Evolutionary conservation across 2,888 invertebrate genomes (phyloP).

Genomic region (Tenthredo mesomela): DNA sequence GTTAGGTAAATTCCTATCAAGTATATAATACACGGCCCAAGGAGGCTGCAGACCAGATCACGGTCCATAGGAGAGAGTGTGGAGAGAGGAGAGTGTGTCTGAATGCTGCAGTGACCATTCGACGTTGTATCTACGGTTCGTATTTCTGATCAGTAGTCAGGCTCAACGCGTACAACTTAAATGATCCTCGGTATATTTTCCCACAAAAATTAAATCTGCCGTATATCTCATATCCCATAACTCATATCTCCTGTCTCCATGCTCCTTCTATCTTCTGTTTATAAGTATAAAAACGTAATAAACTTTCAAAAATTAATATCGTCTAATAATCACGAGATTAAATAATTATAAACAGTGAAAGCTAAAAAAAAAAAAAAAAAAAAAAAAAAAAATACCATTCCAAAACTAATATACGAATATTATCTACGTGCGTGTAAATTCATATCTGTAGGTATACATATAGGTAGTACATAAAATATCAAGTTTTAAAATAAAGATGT

Average conservation of each 20-base stretch:
- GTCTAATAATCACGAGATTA: background rate
- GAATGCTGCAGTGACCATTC: conserved; percentile 64
- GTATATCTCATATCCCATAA: background rate
- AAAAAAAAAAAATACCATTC: background rate
- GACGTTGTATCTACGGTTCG: background rate
- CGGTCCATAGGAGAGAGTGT: conserved; percentile 54
- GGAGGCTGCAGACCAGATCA: conserved; percentile 5
- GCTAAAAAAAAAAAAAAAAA: background rate
- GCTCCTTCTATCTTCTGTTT: background rate
- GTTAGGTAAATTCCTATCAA: background rate
- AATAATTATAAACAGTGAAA: background rate
- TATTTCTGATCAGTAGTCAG: conserved; percentile 75
- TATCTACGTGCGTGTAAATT: background rate
- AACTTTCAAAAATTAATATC: background rate
- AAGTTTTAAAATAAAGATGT: background rate
- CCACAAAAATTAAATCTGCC: background rate
- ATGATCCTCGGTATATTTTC: conserved; percentile 57
- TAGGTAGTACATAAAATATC: no score
- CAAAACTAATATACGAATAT: background rate
- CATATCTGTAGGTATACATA: no score
- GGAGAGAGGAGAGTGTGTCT: conserved; percentile 42
- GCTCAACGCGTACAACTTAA: conserved; percentile 67
- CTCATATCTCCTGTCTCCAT: background rate
- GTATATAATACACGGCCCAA: background rate
- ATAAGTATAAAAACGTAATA: background rate